Evolutionary conservation across 2,888 invertebrate genomes (phyloP).

Genomic region (Aphodius sticticus): DNA sequence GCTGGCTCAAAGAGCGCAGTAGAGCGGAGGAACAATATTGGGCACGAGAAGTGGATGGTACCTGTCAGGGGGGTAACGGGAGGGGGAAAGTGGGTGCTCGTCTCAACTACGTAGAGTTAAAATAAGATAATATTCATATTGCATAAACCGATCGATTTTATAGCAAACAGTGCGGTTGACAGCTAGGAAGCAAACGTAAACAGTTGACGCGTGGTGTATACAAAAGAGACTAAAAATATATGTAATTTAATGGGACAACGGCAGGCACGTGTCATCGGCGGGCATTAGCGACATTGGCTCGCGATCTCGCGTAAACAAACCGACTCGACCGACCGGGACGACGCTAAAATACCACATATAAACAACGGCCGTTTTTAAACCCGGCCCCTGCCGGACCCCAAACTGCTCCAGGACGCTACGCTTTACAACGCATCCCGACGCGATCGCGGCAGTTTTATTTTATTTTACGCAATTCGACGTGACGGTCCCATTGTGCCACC

Average conservation of each 20-base stretch:
- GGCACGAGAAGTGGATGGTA: background rate
- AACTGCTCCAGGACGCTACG: slow-evolving; percentile 15
- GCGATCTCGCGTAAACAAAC: slow-evolving; percentile 46
- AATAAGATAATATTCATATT: slow-evolving; percentile 42
- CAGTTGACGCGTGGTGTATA: slow-evolving; percentile 45
- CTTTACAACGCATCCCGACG: background rate
- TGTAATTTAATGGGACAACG: slow-evolving; percentile 50
- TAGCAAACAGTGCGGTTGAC: slow-evolving; percentile 49
- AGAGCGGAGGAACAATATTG: slow-evolving; percentile 14
- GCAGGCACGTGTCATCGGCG: slow-evolving; percentile 49
- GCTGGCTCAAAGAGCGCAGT: slow-evolving; percentile 5
- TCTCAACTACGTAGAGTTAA: slow-evolving; percentile 36
- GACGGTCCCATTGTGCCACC: too few species aligned
- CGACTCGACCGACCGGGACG: slow-evolving; percentile 31
- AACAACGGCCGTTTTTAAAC: slow-evolving; percentile 33
- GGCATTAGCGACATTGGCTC: slow-evolving; percentile 48
- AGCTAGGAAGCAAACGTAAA: slow-evolving; percentile 49
- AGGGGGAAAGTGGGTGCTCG: background rate
- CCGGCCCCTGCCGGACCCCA: slow-evolving; percentile 12
- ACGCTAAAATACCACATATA: slow-evolving; percentile 40
- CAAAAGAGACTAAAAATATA: slow-evolving; percentile 49
- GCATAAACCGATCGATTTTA: slow-evolving; percentile 46
- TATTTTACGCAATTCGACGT: background rate
- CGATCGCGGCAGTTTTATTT: background rate
- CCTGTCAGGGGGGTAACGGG: background rate